Percentiles rank a stretch among this genome's conserved stretches.
Conservation (phyloP, 2,888 invertebrate genomes). For the Tortrix viridana region DNA sequence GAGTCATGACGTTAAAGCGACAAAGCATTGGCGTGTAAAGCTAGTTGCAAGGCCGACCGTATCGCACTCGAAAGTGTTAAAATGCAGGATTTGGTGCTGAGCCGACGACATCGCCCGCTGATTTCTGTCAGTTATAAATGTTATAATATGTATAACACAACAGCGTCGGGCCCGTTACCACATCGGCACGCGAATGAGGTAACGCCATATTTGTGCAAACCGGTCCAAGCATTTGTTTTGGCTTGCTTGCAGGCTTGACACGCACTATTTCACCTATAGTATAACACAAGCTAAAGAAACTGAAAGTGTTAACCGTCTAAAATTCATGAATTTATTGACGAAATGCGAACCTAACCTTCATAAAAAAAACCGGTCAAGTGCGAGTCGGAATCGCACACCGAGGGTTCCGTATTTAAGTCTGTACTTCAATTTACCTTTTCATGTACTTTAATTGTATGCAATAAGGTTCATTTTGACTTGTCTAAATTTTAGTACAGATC, state of each 20-base stretch:
- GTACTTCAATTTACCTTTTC: no score
- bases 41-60: no score
- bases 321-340: slow-evolving; percentile 7
- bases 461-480: no score
- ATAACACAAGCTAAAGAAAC: slow-evolving; percentile 24
- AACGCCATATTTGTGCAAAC: slow-evolving; percentile 38
- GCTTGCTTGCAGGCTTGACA: slow-evolving; percentile 42
- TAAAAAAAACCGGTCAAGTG: no score
- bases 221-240: slow-evolving; percentile 35
- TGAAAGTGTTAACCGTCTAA: slow-evolving; percentile 24
- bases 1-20: no score
- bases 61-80: slow-evolving; percentile 11
- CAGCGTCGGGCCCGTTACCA: slow-evolving; percentile 12
- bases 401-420: no score
- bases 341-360: background rate
- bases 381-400: no score
- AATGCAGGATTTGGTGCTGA: background rate
- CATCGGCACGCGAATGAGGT: slow-evolving; percentile 24
- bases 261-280: slow-evolving; percentile 52
- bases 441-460: no score
- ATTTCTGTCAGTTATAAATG: slow-evolving; percentile 25
- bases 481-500: no score
- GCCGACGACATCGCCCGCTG: background rate
- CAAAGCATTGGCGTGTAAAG: no score
- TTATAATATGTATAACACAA: no score